phyloP scores from a whole-genome alignment of 2,113 vertebrate genomes.

The Glaucomys volans region DNA sequence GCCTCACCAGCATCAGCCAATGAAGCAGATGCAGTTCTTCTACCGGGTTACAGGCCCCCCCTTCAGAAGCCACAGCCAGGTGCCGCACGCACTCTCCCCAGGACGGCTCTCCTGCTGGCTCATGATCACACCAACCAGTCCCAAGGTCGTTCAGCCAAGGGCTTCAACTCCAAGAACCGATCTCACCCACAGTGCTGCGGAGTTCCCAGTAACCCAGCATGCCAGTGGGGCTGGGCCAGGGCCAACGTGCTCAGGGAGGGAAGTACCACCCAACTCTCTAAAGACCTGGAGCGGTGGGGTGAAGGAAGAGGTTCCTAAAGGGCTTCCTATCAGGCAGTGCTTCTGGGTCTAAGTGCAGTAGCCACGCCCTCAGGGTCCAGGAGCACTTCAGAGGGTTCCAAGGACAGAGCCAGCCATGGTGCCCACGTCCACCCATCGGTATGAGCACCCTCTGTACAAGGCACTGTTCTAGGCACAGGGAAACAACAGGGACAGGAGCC shows the following conservation, averaged over 20 bases:
- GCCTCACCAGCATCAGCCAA: background rate
- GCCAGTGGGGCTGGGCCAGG: background rate
- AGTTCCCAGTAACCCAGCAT: too few relatives aligned
- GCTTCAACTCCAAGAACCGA: background rate
- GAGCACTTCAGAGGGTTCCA: background rate
- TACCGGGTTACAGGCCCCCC: background rate
- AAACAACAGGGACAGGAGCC: background rate
- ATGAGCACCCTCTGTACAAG: background rate
- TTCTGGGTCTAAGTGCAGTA: too few relatives aligned
- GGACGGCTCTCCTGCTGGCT: background rate
- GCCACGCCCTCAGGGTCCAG: background rate
- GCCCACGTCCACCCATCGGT: too few relatives aligned
- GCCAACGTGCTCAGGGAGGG: too few relatives aligned
- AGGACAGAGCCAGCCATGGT: background rate
- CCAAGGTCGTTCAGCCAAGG: background rate
- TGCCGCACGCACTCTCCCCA: background rate
- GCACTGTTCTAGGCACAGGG: background rate
- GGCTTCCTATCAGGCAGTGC: background rate
- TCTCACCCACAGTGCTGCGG: too few relatives aligned
- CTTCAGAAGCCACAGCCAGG: background rate
- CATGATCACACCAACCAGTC: background rate
- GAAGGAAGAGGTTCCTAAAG: background rate
- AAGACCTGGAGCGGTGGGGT: background rate
- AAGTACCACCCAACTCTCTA: accelerated
- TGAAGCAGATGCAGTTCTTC: background rate